These are phyloP conservation scores for Masticophis lateralis DNA, from an alignment of 2,797 vertebrate species.

Conservation along the genomic window DNA sequence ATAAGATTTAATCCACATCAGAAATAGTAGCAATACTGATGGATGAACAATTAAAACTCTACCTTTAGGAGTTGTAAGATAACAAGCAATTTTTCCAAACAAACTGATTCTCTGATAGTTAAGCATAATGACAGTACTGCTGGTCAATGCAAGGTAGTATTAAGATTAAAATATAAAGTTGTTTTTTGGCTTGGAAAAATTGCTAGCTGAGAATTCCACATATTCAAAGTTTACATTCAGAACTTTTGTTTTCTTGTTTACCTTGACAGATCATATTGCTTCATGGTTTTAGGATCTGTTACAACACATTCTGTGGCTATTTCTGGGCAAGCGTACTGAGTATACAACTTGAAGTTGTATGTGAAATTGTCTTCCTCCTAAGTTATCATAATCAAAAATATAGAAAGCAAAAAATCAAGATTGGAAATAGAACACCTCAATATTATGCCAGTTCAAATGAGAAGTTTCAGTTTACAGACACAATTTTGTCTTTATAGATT, in stretches of 20 bases:
- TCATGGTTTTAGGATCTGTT: constrained; percentile 79
- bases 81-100: neutral
- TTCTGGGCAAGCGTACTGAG: constrained; percentile 88
- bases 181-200: neutral
- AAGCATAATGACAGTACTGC: neutral
- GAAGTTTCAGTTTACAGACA: neutral
- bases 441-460: neutral
- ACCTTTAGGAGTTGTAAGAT: neutral
- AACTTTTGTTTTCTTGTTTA: constrained; percentile 52
- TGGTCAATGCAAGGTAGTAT: neutral
- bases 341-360: constrained; percentile 96
- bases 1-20: neutral
- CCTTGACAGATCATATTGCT: constrained; percentile 95
- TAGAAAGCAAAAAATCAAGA: neutral
- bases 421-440: neutral
- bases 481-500: neutral
- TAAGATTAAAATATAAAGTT: neutral
- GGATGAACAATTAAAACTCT: neutral
- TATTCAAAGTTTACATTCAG: neutral
- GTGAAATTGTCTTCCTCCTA: constrained; percentile 86
- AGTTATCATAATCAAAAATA: neutral
- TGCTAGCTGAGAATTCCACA: neutral
- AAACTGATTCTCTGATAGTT: neutral
- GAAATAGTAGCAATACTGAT: neutral
- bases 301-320: constrained; percentile 88